Evolutionary conservation across 2,797 vertebrate species (phyloP).

Genomic region (Sciurus vulgaris): DNA sequence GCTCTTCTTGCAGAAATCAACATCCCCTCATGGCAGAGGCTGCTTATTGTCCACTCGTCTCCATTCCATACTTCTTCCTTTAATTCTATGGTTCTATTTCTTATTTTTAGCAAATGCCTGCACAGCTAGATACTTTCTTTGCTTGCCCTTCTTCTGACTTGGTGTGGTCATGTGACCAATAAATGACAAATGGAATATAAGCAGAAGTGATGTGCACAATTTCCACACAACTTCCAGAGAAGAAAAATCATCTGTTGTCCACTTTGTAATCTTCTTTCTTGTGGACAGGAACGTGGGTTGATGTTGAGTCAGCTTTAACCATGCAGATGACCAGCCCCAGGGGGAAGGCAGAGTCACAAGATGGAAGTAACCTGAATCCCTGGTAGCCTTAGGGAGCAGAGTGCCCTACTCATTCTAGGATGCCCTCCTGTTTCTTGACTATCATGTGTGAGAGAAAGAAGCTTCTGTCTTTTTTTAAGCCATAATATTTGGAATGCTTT

Average conservation of each 20-base stretch:
- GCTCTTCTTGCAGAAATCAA: background rate
- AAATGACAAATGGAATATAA: background rate
- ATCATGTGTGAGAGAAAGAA: background rate
- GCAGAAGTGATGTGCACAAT: background rate
- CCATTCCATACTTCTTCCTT: background rate
- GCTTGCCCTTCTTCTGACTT: background rate
- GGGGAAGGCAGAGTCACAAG: background rate
- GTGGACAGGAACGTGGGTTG: background rate
- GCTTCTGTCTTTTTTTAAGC: background rate
- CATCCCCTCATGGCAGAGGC: background rate
- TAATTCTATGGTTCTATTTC: background rate
- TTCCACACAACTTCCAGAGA: constrained; percentile 8
- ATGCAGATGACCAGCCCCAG: background rate
- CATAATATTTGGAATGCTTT: background rate
- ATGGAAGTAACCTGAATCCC: background rate
- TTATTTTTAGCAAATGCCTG: background rate
- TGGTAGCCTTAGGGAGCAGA: background rate
- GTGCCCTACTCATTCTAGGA: background rate
- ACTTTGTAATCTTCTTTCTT: background rate
- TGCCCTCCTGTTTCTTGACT: background rate
- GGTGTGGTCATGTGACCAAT: background rate
- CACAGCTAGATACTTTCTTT: background rate
- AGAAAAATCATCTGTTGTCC: background rate
- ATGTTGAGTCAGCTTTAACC: background rate
- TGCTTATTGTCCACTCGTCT: background rate